These are phyloP conservation scores for Drosophila melanocephala DNA, from an alignment of 2,888 invertebrate species.

Conservation along the genomic window DNA sequence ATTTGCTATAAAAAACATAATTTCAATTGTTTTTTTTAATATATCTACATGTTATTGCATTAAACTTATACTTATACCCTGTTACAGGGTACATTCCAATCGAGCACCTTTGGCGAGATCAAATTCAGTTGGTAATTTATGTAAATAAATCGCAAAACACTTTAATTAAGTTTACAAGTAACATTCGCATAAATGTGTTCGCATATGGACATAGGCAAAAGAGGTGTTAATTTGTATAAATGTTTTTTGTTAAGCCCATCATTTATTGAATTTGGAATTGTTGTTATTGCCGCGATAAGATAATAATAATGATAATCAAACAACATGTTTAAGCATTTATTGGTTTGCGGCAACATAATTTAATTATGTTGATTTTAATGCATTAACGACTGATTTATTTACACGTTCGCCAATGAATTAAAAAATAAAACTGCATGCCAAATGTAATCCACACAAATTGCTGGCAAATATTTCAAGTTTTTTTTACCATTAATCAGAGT, in stretches of 20 bases:
- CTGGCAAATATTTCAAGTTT: slow-evolving; percentile 23
- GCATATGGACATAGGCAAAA: slow-evolving; percentile 1
- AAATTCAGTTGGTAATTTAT: slow-evolving; percentile 2
- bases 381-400: slow-evolving; percentile 66
- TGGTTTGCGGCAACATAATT: slow-evolving; percentile 45
- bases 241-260: slow-evolving; percentile 39
- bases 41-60: background rate
- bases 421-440: slow-evolving; percentile 9
- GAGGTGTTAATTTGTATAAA: slow-evolving; percentile 63
- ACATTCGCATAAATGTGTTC: slow-evolving; percentile 12
- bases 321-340: slow-evolving; percentile 34
- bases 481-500: slow-evolving; percentile 27
- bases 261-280: slow-evolving; percentile 19
- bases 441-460: slow-evolving; percentile 22
- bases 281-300: slow-evolving; percentile 16
- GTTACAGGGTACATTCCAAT: background rate
- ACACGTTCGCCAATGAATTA: slow-evolving; percentile 18
- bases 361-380: slow-evolving; percentile 69
- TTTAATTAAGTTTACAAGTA: slow-evolving; percentile 52
- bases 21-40: background rate
- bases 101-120: background rate
- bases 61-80: background rate
- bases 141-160: slow-evolving; percentile 51
- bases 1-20: background rate
- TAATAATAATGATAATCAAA: slow-evolving; percentile 34